Evolutionary conservation across 2,888 invertebrate genomes (phyloP).

Genomic region (Spicauda simplicius): DNA sequence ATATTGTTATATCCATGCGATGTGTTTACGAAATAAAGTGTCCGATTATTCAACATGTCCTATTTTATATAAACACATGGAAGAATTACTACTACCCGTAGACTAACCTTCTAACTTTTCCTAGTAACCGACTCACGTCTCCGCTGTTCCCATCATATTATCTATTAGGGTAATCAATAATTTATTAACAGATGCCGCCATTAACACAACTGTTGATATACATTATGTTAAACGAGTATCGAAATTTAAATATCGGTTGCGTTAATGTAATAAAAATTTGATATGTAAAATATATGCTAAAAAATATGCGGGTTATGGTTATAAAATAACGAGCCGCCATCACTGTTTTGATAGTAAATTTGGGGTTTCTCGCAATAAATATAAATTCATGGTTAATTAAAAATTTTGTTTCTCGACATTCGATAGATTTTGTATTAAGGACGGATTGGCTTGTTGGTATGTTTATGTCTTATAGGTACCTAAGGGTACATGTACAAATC

Average conservation of each 20-base stretch:
- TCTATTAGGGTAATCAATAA: slow-evolving; percentile 68
- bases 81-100: slow-evolving; percentile 28
- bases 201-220: slow-evolving; percentile 46
- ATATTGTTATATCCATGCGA: too few species aligned
- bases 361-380: slow-evolving; percentile 15
- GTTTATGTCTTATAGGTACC: not conserved
- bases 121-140: slow-evolving; percentile 65
- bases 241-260: slow-evolving; percentile 22
- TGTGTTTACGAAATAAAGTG: not conserved
- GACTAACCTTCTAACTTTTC: slow-evolving; percentile 54
- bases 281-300: slow-evolving; percentile 40
- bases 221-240: slow-evolving; percentile 34
- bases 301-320: slow-evolving; percentile 14
- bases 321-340: slow-evolving; percentile 8
- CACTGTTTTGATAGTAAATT: slow-evolving; percentile 4
- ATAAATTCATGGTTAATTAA: slow-evolving; percentile 23
- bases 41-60: not conserved
- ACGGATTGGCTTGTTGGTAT: not conserved
- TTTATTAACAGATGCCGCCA: slow-evolving; percentile 52
- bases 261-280: slow-evolving; percentile 39
- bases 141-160: slow-evolving; percentile 61
- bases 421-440: slow-evolving; percentile 1
- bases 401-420: slow-evolving; percentile 25
- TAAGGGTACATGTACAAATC: not conserved
- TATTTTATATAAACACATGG: not conserved